Base-by-base conservation (phyloP, 2,888 invertebrate genomes). In the Neoaliturus tenellus region DNA sequence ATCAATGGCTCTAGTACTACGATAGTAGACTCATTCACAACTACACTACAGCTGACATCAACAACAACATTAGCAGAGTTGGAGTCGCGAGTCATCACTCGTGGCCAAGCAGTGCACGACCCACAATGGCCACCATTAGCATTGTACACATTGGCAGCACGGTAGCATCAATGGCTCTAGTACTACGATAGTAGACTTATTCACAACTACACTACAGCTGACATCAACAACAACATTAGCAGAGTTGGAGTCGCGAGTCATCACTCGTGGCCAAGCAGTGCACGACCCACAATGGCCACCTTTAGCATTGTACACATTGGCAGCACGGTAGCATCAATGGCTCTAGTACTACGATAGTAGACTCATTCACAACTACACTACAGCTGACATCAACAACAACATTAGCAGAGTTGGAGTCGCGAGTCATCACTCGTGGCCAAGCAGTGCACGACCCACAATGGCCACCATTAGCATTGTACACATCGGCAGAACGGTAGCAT, bases 241-340 rank as follows among this genome's bases (percentile, higher is more conserved):
- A 39, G 20, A 71, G 35, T 28, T 67, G 25, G 62, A 71, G 71
- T 71, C 5, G 35, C 71, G 10, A 35, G 71, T 71, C 71, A 71
- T 71, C 71, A 14, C 41, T 62, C 5, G 62, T 71, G 39, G 71
- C 71, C 23, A 12, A 23, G 71, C 23, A 39, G 71, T n/a, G 71
- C 71, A 71, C 71, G 71, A 71, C 41, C 41, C 39, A 39, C 71
- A 71, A 71, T 71, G 23, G 39, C 41, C 39, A 71, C 71, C 41
- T 20, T 71, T 71, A 71, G 71, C 71, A 71, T 41, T 44, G 75
- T 75, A 48, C 48, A 41, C 69, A 48, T 28, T 25, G 25, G n/a
- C 25, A 33, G 67, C 67, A 67, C 35, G 14, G 71, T 73, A 73
- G 25, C 71, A 73, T 73, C 71, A 73, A 73, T 73, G 39, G 71